Percentiles rank a stretch among this genome's conserved stretches.
phyloP scores from a whole-genome alignment of 2,797 vertebrate genomes.

The Microtus obscurus region DNA sequence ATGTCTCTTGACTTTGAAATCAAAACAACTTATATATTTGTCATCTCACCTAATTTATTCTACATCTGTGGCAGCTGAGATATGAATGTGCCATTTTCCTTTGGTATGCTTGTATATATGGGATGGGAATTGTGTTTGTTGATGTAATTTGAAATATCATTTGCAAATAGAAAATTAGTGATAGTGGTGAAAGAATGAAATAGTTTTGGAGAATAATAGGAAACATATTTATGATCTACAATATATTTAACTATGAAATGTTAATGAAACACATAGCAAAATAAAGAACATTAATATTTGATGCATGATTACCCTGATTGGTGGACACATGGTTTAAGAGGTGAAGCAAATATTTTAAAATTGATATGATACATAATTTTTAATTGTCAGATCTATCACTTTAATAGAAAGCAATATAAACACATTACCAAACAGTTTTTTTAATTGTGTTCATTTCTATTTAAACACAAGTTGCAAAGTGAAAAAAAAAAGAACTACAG shows the following conservation, averaged over 20 bases:
- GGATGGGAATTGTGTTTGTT: constrained; percentile 36
- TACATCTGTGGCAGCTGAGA: constrained; percentile 31
- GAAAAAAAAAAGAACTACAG: neutral
- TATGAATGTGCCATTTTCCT: constrained; percentile 67
- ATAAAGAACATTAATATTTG: constrained; percentile 15
- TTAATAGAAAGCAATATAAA: constrained; percentile 42
- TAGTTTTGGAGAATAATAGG: constrained; percentile 17
- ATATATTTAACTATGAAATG: constrained; percentile 58
- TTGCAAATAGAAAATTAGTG: constrained; percentile 58
- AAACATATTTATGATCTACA: constrained; percentile 63
- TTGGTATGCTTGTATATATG: constrained; percentile 29
- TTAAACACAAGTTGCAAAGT: constrained; percentile 68
- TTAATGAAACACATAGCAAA: constrained; percentile 69
- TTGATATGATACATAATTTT: constrained; percentile 61
- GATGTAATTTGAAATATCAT: constrained; percentile 73
- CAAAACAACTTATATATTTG: neutral
- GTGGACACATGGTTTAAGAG: neutral
- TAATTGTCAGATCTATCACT: constrained; percentile 64
- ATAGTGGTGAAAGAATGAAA: constrained; percentile 43
- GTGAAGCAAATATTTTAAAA: constrained; percentile 68
- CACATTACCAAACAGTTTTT: neutral
- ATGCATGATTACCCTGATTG: constrained; percentile 61
- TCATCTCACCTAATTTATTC: constrained; percentile 12
- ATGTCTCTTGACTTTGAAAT: constrained; percentile 30
- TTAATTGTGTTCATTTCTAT: constrained; percentile 71